phyloP scores from a whole-genome alignment of 1,140 invertebrate species.

The Drosophila subpulchrella region DNA sequence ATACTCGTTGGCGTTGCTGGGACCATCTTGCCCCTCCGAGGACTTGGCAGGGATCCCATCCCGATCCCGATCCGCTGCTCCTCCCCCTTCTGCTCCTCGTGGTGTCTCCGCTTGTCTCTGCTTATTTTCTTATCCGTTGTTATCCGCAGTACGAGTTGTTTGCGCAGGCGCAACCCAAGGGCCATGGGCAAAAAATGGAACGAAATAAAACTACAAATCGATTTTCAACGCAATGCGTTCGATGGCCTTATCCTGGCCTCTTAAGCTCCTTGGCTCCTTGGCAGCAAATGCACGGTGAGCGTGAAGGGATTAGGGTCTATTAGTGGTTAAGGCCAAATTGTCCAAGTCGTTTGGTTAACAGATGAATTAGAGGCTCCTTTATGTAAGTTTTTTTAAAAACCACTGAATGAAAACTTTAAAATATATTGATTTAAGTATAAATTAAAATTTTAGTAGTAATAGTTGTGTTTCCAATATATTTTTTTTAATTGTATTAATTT shows the following conservation, averaged over 20 bases:
- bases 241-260: constrained; percentile 33
- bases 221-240: constrained; percentile 81
- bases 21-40: constrained; percentile 33
- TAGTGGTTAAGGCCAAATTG: constrained; percentile 50
- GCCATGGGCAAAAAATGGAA: constrained; percentile 34
- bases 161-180: constrained; percentile 82
- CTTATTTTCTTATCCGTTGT: constrained; percentile 81
- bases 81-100: constrained; percentile 10
- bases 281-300: constrained; percentile 70
- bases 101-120: constrained; percentile 74
- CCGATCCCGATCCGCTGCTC: not conserved
- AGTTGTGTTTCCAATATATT: too few relatives aligned
- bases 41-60: not conserved
- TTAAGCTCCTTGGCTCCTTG: not conserved
- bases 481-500: too few relatives aligned
- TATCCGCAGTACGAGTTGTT: constrained; percentile 80
- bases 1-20: constrained; percentile 82
- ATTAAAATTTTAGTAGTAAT: too few relatives aligned
- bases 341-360: constrained; percentile 1
- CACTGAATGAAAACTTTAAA: too few relatives aligned
- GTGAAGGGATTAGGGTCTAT: constrained; percentile 81
- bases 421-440: too few relatives aligned
- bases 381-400: not conserved
- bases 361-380: not conserved
- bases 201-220: constrained; percentile 73